Evolutionary conservation across 1,140 invertebrate species (phyloP).

Genomic region (Harpegnathos saltator): DNA sequence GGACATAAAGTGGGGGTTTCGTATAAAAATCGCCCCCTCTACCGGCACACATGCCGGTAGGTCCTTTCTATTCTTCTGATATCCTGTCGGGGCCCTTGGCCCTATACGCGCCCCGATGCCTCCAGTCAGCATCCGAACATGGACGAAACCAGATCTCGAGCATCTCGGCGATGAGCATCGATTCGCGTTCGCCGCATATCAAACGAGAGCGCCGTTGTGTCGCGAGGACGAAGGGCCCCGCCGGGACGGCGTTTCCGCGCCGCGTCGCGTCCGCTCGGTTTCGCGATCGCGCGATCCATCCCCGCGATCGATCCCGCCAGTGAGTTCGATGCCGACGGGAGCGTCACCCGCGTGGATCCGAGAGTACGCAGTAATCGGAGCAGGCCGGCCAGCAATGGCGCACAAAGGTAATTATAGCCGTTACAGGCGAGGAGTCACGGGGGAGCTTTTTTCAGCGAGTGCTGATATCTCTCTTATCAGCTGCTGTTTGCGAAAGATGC

Average conservation of each 20-base stretch:
- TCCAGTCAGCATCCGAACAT: constrained; percentile 85
- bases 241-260: constrained; percentile 16
- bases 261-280: constrained; percentile 2
- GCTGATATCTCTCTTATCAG: constrained; percentile 47
- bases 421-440: not conserved
- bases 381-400: constrained; percentile 62
- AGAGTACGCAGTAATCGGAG: not conserved
- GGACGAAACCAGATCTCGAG: constrained; percentile 80
- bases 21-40: constrained; percentile 81
- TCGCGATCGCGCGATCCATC: not conserved
- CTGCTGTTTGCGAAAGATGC: constrained; percentile 25
- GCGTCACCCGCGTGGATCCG: not conserved
- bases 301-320: not conserved
- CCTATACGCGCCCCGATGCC: constrained; percentile 57
- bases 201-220: constrained; percentile 54
- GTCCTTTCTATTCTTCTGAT: constrained; percentile 86
- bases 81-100: constrained; percentile 80
- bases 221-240: constrained; percentile 24
- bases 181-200: constrained; percentile 38
- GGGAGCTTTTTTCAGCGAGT: constrained; percentile 5
- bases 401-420: constrained; percentile 64
- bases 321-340: constrained; percentile 1
- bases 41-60: constrained; percentile 70
- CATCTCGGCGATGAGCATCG: constrained; percentile 51
- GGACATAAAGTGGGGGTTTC: constrained; percentile 62